Evolutionary conservation across 2,888 invertebrate species (phyloP).

Genomic region (Aspidapion aeneum): DNA sequence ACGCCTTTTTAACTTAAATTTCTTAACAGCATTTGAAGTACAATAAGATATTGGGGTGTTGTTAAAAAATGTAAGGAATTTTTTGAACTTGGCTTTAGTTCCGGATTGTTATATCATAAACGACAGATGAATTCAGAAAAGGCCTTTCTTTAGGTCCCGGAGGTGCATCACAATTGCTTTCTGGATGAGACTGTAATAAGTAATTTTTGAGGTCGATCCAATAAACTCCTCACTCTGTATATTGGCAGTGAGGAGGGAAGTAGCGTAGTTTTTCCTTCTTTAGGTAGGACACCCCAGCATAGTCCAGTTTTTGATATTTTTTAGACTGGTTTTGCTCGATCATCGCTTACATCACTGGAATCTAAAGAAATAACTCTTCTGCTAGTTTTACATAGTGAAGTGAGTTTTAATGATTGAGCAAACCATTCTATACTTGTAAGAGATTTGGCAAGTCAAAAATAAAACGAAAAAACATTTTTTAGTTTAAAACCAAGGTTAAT

Average conservation of each 20-base stretch:
- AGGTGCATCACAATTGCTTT: slow-evolving; percentile 49
- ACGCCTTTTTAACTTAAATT: no score
- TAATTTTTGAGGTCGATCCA: slow-evolving; percentile 50
- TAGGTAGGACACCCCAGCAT: slow-evolving; percentile 42
- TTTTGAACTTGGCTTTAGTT: slow-evolving; percentile 29
- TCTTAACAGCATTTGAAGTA: no score
- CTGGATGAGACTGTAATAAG: slow-evolving; percentile 51
- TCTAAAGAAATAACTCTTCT: no score
- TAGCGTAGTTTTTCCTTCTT: slow-evolving; percentile 46
- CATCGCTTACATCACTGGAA: background rate
- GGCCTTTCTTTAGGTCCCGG: slow-evolving; percentile 44
- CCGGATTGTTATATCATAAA: slow-evolving; percentile 49
- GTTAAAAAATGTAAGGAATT: no score
- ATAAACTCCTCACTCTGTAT: slow-evolving; percentile 37
- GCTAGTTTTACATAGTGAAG: background rate
- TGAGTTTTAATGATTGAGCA: background rate
- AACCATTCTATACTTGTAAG: background rate
- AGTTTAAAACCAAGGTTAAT: slow-evolving; percentile 44
- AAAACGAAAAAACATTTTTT: slow-evolving; percentile 31
- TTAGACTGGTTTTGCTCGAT: background rate
- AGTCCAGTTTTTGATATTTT: background rate
- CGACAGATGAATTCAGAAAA: slow-evolving; percentile 50
- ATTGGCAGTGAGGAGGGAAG: slow-evolving; percentile 34
- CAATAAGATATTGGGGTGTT: no score
- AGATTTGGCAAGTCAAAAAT: slow-evolving; percentile 31